Evolutionary conservation across 2,113 vertebrate genomes (phyloP).

Genomic region (Apus apus): DNA sequence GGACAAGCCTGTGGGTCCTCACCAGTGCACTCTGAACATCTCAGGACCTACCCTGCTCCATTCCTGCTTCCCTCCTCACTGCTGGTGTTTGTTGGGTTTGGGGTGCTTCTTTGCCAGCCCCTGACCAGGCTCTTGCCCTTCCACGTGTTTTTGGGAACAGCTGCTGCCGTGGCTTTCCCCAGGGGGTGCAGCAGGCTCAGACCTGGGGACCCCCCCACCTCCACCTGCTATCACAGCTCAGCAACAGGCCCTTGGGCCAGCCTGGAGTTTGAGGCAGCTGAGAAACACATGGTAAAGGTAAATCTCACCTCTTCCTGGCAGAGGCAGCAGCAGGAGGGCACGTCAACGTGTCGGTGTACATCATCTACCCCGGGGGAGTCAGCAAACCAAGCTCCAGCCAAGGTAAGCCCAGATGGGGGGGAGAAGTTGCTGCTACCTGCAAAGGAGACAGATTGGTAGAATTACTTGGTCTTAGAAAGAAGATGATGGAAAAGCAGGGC

Average conservation of each 20-base stretch:
- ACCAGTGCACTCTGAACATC: rapidly evolving
- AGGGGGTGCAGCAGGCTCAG: background rate
- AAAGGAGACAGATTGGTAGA: background rate
- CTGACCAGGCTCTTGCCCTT: background rate
- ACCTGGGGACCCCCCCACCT: background rate
- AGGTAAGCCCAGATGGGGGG: background rate
- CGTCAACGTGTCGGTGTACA: background rate
- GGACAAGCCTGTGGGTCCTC: background rate
- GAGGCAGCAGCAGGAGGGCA: background rate
- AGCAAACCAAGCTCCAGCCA: background rate
- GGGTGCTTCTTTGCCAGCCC: background rate
- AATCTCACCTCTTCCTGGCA: background rate
- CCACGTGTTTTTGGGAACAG: rapidly evolving
- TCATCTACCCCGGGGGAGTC: conserved; percentile 17
- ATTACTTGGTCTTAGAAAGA: rapidly evolving
- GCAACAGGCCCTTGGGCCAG: rapidly evolving
- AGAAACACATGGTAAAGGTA: background rate
- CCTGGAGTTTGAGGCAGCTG: rapidly evolving
- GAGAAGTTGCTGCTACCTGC: background rate
- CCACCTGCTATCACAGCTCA: rapidly evolving
- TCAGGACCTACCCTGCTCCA: background rate
- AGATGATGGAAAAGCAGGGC: background rate
- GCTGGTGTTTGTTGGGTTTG: too few relatives aligned
- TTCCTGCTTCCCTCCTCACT: background rate
- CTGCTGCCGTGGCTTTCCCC: background rate